A percentile compares a stretch with the other conserved stretches of the same genome.
These are phyloP conservation scores for Lasioglossum morio DNA, from an alignment of 2,888 invertebrate species.

Conservation along the genomic window DNA sequence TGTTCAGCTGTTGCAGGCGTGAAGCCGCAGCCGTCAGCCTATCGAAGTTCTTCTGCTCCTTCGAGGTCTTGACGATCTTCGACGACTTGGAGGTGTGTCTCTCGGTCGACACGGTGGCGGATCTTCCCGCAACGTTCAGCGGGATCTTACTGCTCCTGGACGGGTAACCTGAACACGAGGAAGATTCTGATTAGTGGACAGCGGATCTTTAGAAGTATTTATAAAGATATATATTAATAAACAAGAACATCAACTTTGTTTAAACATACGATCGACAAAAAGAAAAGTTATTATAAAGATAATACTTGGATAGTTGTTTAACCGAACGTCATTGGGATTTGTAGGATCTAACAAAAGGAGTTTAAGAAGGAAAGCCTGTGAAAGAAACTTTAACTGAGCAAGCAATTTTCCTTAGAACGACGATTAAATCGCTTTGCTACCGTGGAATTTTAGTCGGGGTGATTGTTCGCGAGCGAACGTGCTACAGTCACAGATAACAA, in stretches of 20 bases:
- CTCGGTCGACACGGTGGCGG: neutral
- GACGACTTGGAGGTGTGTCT: neutral
- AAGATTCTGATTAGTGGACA: neutral
- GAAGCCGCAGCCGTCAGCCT: neutral
- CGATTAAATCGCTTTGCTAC: neutral
- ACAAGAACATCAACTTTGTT: no score
- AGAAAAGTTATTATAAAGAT: no score
- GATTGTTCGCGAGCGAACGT: neutral
- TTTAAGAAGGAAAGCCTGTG: no score
- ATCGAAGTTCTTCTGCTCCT: constrained; percentile 23
- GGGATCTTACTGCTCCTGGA: neutral
- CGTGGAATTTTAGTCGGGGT: neutral
- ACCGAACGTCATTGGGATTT: no score
- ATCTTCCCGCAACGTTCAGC: neutral
- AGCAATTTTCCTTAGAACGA: neutral
- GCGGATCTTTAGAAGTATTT: neutral
- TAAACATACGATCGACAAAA: no score
- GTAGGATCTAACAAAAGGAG: no score
- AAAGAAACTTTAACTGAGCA: no score
- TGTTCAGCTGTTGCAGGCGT: neutral
- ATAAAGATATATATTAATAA: no score
- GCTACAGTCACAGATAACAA: neutral
- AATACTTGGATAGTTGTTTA: no score
- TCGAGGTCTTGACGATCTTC: constrained; percentile 10
- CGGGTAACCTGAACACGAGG: neutral